These are phyloP conservation scores for Lasioglossum malachurum DNA, from an alignment of 2,888 invertebrate genomes.

Conservation along the genomic window DNA sequence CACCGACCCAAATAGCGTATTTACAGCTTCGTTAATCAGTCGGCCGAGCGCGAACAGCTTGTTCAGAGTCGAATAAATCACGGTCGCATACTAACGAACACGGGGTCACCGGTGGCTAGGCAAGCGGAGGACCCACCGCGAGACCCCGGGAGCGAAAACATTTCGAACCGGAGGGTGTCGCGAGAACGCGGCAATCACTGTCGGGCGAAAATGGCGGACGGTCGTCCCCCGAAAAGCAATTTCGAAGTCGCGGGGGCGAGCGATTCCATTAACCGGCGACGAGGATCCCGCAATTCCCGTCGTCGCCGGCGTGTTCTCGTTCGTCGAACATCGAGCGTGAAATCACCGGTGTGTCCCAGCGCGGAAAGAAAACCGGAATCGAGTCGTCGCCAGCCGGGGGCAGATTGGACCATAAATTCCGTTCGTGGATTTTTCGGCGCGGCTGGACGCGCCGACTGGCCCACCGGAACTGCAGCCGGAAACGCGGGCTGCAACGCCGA, in stretches of 20 bases:
- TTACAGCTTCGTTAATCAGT: background rate
- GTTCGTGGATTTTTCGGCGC: background rate
- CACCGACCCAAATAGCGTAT: background rate
- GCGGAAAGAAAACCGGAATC: constrained; percentile 13
- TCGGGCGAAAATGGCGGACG: background rate
- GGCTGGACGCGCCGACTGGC: background rate
- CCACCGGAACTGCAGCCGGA: constrained; percentile 18
- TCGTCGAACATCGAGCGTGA: constrained; percentile 19
- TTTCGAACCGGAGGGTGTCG: background rate
- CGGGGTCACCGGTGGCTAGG: background rate
- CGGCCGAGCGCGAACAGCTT: background rate
- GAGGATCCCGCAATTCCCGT: background rate
- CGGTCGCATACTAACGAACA: background rate
- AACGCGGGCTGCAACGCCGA: constrained; percentile 6
- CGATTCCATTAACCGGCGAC: constrained; percentile 15
- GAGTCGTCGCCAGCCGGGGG: constrained; percentile 33
- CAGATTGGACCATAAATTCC: constrained; percentile 51
- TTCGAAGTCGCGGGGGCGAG: background rate
- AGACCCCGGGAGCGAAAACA: background rate
- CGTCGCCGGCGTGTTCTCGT: background rate
- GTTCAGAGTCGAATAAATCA: background rate
- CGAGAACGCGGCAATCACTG: constrained; percentile 2
- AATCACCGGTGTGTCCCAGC: background rate
- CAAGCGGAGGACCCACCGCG: background rate
- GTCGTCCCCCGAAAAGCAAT: background rate